These are phyloP conservation scores for Euphydryas editha DNA, from an alignment of 2,888 invertebrate species.

Conservation along the genomic window DNA sequence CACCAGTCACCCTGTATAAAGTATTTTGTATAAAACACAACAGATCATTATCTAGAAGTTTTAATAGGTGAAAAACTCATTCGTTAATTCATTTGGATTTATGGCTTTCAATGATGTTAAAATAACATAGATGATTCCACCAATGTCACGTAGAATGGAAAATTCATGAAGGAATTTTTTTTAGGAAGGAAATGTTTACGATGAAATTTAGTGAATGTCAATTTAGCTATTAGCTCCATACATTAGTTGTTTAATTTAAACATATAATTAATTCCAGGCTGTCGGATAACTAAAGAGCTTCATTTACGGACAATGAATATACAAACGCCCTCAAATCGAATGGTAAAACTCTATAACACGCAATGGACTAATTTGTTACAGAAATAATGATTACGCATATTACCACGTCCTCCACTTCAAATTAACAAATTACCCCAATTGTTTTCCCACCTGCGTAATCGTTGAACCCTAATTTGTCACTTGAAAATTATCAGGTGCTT, in stretches of 20 bases:
- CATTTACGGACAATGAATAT: neutral
- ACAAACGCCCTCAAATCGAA: neutral
- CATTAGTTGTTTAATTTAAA: neutral
- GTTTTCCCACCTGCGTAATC: neutral
- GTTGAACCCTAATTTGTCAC: constrained; percentile 1
- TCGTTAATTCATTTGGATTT: too few species aligned
- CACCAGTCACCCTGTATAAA: too few species aligned
- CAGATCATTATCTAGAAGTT: too few species aligned
- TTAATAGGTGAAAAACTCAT: too few species aligned
- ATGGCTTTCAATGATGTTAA: too few species aligned
- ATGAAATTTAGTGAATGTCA: too few species aligned
- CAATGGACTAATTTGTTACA: neutral
- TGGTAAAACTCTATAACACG: neutral
- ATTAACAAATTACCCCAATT: constrained; percentile 5
- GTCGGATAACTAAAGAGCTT: neutral
- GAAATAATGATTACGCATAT: constrained; percentile 1
- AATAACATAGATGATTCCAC: too few species aligned
- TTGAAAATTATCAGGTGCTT: constrained; percentile 5
- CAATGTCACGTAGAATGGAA: too few species aligned
- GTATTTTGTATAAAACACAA: too few species aligned
- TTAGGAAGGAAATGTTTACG: too few species aligned
- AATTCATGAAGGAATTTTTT: too few species aligned
- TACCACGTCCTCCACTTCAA: neutral
- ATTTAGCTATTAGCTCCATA: neutral
- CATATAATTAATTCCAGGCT: neutral